These are phyloP conservation scores for Mirounga angustirostris DNA, from an alignment of 2,113 vertebrate species.

Conservation along the genomic window DNA sequence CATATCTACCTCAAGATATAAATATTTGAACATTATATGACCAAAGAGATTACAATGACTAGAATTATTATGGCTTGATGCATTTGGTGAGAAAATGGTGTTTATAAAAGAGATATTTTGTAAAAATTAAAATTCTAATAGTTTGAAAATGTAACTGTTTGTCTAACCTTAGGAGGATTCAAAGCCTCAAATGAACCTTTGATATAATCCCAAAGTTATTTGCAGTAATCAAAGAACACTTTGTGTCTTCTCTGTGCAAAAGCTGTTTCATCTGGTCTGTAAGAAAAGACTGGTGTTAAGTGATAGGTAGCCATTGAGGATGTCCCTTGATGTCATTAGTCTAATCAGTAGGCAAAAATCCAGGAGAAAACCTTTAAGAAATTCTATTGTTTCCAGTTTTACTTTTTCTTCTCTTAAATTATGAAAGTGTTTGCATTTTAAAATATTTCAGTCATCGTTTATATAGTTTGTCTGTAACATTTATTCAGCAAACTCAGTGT, in stretches of 20 bases:
- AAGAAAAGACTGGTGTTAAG: not conserved
- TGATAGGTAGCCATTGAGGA: fast-evolving
- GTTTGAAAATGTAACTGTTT: not conserved
- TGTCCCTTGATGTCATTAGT: not conserved
- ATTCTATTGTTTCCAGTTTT: not conserved
- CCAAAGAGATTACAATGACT: slow-evolving; percentile 73
- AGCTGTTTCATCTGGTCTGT: not conserved
- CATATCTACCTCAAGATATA: not conserved
- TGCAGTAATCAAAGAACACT: not conserved
- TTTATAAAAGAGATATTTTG: slow-evolving; percentile 51
- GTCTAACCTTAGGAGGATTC: not conserved
- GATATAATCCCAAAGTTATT: not conserved
- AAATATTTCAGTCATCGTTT: slow-evolving; percentile 31
- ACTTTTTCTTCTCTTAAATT: not conserved
- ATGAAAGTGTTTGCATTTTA: not conserved
- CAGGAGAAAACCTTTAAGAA: slow-evolving; percentile 29
- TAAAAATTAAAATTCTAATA: slow-evolving; percentile 55
- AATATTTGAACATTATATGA: not conserved
- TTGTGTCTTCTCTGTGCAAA: not conserved
- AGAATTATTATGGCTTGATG: slow-evolving; percentile 74
- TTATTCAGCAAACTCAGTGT: slow-evolving; percentile 55
- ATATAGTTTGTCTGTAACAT: slow-evolving; percentile 63
- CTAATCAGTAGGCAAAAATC: not conserved
- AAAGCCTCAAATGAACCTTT: not conserved
- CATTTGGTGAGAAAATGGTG: slow-evolving; percentile 50